Conservation (phyloP, 2,113 vertebrate genomes). For the Xiphophorus maculatus region DNA sequence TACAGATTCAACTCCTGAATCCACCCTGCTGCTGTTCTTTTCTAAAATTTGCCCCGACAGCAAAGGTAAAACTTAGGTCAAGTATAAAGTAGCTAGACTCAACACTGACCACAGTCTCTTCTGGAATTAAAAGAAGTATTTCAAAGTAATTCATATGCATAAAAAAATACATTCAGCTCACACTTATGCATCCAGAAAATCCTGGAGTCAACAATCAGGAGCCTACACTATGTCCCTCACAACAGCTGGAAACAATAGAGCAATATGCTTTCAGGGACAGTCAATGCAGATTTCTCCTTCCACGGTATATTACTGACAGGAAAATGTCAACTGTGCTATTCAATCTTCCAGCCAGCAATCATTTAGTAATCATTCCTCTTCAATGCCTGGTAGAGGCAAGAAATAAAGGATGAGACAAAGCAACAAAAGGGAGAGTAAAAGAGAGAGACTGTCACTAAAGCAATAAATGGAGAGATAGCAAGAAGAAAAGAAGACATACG, state of each 20-base stretch:
- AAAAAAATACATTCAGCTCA: not conserved
- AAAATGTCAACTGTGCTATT: slow-evolving; percentile 66
- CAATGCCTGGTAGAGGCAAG: slow-evolving; percentile 34
- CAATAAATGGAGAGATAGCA: slow-evolving; percentile 35
- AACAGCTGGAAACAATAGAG: slow-evolving; percentile 27
- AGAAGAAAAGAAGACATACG: slow-evolving; percentile 36
- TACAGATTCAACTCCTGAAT: slow-evolving; percentile 1
- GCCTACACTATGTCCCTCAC: slow-evolving; percentile 11
- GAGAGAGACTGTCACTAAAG: slow-evolving; percentile 34
- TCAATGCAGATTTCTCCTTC: slow-evolving; percentile 22
- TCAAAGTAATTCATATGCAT: not conserved
- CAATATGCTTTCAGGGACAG: slow-evolving; percentile 33
- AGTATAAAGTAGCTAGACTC: not conserved
- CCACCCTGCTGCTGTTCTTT: not conserved
- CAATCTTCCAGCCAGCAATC: slow-evolving; percentile 62
- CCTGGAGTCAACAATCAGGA: slow-evolving; percentile 6
- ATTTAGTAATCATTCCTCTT: slow-evolving; percentile 69
- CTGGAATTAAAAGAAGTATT: not conserved
- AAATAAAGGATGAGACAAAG: slow-evolving; percentile 23
- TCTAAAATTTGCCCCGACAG: not conserved
- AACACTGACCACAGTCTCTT: not conserved
- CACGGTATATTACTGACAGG: slow-evolving; percentile 43
- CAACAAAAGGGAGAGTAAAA: slow-evolving; percentile 28
- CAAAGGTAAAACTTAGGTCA: not conserved
- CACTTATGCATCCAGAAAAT: not conserved